Evolutionary conservation across 2,888 invertebrate genomes (phyloP), one percentile per base, ranked within the genome.

Genomic region (Ichneumon xanthorius): DNA sequence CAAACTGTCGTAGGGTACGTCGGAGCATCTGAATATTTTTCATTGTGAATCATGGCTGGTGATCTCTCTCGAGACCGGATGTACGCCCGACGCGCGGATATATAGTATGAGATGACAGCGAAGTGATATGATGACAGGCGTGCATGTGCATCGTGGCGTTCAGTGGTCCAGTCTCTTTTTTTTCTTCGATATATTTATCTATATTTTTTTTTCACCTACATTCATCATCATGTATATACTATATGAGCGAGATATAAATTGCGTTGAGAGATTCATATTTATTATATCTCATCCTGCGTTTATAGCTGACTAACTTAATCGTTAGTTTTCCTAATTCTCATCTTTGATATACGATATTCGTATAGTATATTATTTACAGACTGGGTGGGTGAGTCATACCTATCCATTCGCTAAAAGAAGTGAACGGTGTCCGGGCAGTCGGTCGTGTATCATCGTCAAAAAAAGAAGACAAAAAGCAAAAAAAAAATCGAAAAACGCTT

Each of bases 101-200:
- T 67, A 37, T 79, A 65, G 71, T 48, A 80, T 82, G 79, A 82
- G 63, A 82, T 85, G 76, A 82, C 30, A 80, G 79, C 53, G 72
- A 82, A 82, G 76, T 82, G 82, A 80, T 67, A 61, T 76, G 79
- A 85, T 85, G 85, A 80, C 76, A 85, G 85, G 85, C 85, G 85
- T 85, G 85, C 85, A 85, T 82, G 85, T 85, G 85, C 85, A 85
- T 82, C 85, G 75, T 85, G 67, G 82, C 80, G 82, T 85, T 80
- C 67, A 67, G 70, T 82, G 76, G 50, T 80, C 63, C 79, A 80
- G 71, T 85, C 78, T 76, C 40, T 71, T 67, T 50, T 61, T 45
- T 40, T 65, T 19, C 7, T 30, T 65, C 55, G 40, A 11, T 40
- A 40, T 40, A 40, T 48, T 75, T 16, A 48, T 40, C 26, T 77